Percentiles rank a stretch among this genome's conserved stretches.
These are phyloP conservation scores for Pocillopora meandrina DNA, from an alignment of 92 coral and sea anemone genomes.

Conservation along the genomic window DNA sequence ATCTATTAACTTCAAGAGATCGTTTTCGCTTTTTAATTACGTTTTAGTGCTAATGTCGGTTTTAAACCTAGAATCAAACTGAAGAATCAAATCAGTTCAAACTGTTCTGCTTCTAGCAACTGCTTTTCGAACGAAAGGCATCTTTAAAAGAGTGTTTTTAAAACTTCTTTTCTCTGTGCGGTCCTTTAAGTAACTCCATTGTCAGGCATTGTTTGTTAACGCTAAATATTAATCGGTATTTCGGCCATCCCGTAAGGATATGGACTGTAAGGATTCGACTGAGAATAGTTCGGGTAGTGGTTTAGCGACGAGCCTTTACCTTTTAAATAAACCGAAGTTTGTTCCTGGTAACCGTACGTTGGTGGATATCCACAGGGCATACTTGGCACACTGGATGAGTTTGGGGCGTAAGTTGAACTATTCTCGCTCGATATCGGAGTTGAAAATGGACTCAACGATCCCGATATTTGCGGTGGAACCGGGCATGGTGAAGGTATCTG, in stretches of 20 bases:
- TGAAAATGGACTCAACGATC: slow-evolving; percentile 80
- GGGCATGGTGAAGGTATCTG: slow-evolving; percentile 77
- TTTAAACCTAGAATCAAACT: slow-evolving; percentile 42
- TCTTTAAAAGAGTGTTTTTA: slow-evolving; percentile 1
- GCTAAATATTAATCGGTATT: slow-evolving; percentile 71
- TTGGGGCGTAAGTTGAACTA: slow-evolving; percentile 63
- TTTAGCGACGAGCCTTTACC: slow-evolving; percentile 73
- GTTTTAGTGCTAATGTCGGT: slow-evolving; percentile 18
- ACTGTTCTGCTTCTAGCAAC: slow-evolving; percentile 31
- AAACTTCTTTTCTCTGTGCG: slow-evolving; percentile 1
- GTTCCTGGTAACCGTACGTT: slow-evolving; percentile 82
- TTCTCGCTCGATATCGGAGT: slow-evolving; percentile 77
- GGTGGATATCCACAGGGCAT: slow-evolving; percentile 82
- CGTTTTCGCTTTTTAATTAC: slow-evolving; percentile 26
- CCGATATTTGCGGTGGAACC: slow-evolving; percentile 79
- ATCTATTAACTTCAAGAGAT: slow-evolving; percentile 41
- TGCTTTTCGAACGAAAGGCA: background rate
- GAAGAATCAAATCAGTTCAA: background rate
- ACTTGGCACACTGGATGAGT: slow-evolving; percentile 65
- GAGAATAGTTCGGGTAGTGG: slow-evolving; percentile 89
- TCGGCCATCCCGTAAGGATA: slow-evolving; percentile 88
- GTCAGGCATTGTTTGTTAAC: slow-evolving; percentile 19
- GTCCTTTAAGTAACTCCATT: background rate
- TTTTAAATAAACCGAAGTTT: slow-evolving; percentile 78
- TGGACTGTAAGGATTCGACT: slow-evolving; percentile 75